phyloP scores from a whole-genome alignment of 1,140 invertebrate species.

The Calephelis virginiensis region DNA sequence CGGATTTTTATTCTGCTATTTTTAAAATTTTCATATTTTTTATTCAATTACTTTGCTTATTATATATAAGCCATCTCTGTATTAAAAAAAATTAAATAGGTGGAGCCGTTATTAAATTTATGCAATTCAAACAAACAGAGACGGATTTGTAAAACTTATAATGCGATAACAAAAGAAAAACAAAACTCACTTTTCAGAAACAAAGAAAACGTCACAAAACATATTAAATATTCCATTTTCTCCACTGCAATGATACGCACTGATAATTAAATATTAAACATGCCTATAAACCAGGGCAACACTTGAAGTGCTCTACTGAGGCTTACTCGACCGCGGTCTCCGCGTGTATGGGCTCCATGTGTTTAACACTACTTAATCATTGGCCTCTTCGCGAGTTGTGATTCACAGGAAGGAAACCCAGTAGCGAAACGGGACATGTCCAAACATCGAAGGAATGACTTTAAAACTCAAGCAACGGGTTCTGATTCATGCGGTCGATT shows the following conservation, averaged over 20 bases:
- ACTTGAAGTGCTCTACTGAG: slow-evolving; percentile 23
- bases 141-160: no score
- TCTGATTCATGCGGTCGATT: slow-evolving; percentile 60
- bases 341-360: slow-evolving; percentile 45
- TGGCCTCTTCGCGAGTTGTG: slow-evolving; percentile 50
- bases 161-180: neutral
- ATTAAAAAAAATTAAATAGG: no score
- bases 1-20: no score
- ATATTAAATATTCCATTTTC: slow-evolving; percentile 53
- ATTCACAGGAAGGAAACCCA: slow-evolving; percentile 69
- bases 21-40: no score
- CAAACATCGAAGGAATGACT: slow-evolving; percentile 52
- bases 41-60: no score
- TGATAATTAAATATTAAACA: slow-evolving; percentile 10
- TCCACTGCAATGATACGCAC: slow-evolving; percentile 13
- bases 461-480: slow-evolving; percentile 33
- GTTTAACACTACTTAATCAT: slow-evolving; percentile 47
- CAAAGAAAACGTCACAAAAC: slow-evolving; percentile 51
- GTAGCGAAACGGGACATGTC: slow-evolving; percentile 66
- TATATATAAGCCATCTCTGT: no score
- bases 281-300: slow-evolving; percentile 20
- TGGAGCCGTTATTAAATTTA: no score
- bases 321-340: slow-evolving; percentile 39
- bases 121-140: no score
- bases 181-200: slow-evolving; percentile 34